Evolutionary conservation across 2,888 invertebrate species (phyloP).

Genomic region (Drosophila seclusa): DNA sequence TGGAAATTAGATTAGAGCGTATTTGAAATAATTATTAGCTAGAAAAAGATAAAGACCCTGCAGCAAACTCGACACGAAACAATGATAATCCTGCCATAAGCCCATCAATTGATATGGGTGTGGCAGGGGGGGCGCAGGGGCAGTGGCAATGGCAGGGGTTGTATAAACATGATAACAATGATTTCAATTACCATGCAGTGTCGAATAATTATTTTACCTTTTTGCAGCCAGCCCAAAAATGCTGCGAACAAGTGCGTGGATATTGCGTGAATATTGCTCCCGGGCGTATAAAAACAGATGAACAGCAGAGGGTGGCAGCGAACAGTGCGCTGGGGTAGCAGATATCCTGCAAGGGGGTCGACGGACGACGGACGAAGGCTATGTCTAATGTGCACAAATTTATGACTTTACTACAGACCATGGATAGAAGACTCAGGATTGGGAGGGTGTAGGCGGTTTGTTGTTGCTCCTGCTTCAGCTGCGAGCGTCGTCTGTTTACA

Average conservation of each 20-base stretch:
- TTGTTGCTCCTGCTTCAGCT: conserved; percentile 38
- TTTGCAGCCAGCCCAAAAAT: conserved; percentile 35
- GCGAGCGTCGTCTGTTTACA: conserved; percentile 60
- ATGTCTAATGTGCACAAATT: conserved; percentile 83
- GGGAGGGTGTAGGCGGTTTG: conserved; percentile 59
- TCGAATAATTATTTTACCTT: conserved; percentile 82
- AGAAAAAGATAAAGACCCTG: conserved; percentile 7
- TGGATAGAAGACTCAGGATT: conserved; percentile 21
- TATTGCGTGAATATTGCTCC: conserved; percentile 83
- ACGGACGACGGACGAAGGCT: conserved; percentile 62
- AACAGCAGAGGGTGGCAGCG: conserved; percentile 39
- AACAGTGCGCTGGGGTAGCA: background rate
- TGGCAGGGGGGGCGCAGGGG: background rate
- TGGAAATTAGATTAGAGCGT: conserved; percentile 27
- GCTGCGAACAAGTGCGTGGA: conserved; percentile 73
- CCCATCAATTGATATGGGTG: conserved; percentile 42
- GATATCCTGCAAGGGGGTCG: conserved; percentile 7
- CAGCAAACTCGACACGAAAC: conserved; percentile 52
- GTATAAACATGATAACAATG: conserved; percentile 78
- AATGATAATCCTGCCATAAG: conserved; percentile 77
- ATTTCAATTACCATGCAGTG: conserved; percentile 82
- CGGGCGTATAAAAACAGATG: conserved; percentile 84
- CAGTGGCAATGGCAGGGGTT: conserved; percentile 14
- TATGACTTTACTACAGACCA: conserved; percentile 77
- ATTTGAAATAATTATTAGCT: conserved; percentile 61